phyloP scores from a whole-genome alignment of 2,888 invertebrate genomes.

The Lepidonotus clava region DNA sequence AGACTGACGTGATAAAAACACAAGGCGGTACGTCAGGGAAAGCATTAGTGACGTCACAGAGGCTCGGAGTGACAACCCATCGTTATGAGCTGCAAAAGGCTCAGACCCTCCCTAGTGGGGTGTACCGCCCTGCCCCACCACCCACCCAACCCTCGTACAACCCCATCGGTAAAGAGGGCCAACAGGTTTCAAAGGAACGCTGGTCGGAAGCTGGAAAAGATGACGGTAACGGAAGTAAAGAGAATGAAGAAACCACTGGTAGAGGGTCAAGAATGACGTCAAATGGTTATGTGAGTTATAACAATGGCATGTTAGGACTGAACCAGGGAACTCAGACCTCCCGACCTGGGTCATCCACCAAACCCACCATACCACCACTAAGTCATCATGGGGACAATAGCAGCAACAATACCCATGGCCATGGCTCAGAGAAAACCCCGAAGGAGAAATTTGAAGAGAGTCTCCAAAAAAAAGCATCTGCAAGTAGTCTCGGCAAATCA shows the following conservation, averaged over 20 bases:
- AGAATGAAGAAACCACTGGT: too few species aligned
- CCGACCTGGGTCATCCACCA: not conserved
- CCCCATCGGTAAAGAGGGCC: not conserved
- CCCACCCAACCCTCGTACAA: not conserved
- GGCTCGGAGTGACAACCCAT: not conserved
- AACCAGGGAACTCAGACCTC: not conserved
- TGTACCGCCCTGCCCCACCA: not conserved
- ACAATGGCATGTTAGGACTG: not conserved
- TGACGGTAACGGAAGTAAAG: too few species aligned
- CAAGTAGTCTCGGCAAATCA: not conserved
- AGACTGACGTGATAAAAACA: not conserved
- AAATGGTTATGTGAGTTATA: not conserved
- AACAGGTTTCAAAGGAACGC: not conserved
- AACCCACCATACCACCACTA: not conserved
- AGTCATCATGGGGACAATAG: not conserved
- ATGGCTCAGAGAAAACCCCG: not conserved
- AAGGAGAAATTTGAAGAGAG: constrained; percentile 43
- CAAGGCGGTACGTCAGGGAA: not conserved
- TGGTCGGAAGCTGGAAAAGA: not conserved
- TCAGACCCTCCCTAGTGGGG: not conserved
- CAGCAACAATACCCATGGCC: not conserved
- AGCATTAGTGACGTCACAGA: not conserved
- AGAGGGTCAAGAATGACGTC: not conserved
- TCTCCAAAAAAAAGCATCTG: not conserved
- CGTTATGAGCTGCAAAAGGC: too few species aligned